These are phyloP conservation scores for Notoglanidium macrostoma DNA, from an alignment of 2,797 vertebrate species.

Conservation along the genomic window DNA sequence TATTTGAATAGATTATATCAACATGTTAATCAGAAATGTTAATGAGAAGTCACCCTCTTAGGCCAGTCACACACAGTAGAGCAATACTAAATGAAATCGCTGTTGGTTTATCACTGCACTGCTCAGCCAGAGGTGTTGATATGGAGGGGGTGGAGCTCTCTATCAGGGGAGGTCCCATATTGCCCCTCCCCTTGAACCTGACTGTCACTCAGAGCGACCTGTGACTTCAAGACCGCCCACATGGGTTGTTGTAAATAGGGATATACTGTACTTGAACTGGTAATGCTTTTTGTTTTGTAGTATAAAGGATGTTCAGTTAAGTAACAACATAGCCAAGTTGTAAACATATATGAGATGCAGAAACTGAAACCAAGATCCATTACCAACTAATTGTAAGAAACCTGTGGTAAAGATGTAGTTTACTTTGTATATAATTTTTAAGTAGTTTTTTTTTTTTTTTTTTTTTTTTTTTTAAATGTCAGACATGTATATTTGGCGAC, in stretches of 20 bases:
- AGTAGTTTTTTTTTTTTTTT: constrained; percentile 55
- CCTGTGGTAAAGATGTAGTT: constrained; percentile 71
- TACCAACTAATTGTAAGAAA: constrained; percentile 69
- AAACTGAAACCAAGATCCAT: constrained; percentile 63
- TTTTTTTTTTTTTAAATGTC: constrained; percentile 66
- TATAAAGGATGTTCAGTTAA: constrained; percentile 69
- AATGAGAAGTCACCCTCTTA: constrained; percentile 48
- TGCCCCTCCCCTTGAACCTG: constrained; percentile 42
- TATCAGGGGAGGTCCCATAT: constrained; percentile 48
- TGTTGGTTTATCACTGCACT: constrained; percentile 61
- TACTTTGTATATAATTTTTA: constrained; percentile 76
- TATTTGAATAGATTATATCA: constrained; percentile 24
- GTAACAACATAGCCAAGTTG: constrained; percentile 66
- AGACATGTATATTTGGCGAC: constrained; percentile 70
- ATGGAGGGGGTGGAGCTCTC: constrained; percentile 33
- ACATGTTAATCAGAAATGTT: constrained; percentile 67
- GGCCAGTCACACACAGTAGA: constrained; percentile 59
- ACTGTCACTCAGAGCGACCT: constrained; percentile 59
- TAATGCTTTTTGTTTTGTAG: constrained; percentile 70
- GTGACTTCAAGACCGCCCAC: constrained; percentile 54
- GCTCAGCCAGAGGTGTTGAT: constrained; percentile 55
- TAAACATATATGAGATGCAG: constrained; percentile 71
- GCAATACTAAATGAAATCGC: constrained; percentile 66
- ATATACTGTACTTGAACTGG: constrained; percentile 77
- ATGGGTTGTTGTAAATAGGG: constrained; percentile 67